A percentile compares a stretch with the other conserved stretches of the same genome.
Conservation (phyloP, 1,140 invertebrate genomes). For the Leptinotarsa texana region DNA sequence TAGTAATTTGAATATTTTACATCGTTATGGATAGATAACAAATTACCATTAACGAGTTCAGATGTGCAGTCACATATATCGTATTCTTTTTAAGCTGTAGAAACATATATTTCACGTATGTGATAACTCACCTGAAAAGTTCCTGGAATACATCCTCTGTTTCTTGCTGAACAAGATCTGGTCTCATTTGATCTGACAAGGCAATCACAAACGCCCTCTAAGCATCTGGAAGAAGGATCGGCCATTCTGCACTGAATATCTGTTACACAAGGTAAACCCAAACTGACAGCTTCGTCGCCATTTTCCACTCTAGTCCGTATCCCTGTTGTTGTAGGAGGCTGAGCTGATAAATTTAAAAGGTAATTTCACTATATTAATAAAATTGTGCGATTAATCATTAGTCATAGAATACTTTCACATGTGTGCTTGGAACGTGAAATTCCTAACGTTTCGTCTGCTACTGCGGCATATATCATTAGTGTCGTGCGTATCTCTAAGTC, state of each 20-base stretch:
- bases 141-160: slow-evolving; percentile 76
- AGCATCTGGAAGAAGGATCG: slow-evolving; percentile 76
- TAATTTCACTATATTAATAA: too few relatives aligned
- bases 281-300: slow-evolving; percentile 66
- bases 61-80: too few relatives aligned
- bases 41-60: too few relatives aligned
- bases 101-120: too few relatives aligned
- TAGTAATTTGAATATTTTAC: neutral
- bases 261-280: slow-evolving; percentile 75
- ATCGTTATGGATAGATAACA: too few relatives aligned
- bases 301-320: slow-evolving; percentile 57
- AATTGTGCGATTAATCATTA: too few relatives aligned
- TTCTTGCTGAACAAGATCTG: slow-evolving; percentile 68
- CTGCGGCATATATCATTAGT: too few relatives aligned
- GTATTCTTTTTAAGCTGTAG: too few relatives aligned
- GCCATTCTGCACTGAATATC: slow-evolving; percentile 79
- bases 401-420: too few relatives aligned
- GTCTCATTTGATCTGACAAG: slow-evolving; percentile 59
- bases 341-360: slow-evolving; percentile 30
- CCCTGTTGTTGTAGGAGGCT: slow-evolving; percentile 40
- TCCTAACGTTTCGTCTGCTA: too few relatives aligned
- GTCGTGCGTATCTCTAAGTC: too few relatives aligned
- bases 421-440: too few relatives aligned
- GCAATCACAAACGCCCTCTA: slow-evolving; percentile 82
- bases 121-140: slow-evolving; percentile 75